These are phyloP conservation scores for Microctonus brassicae DNA, from an alignment of 2,888 invertebrate species.

Conservation along the genomic window DNA sequence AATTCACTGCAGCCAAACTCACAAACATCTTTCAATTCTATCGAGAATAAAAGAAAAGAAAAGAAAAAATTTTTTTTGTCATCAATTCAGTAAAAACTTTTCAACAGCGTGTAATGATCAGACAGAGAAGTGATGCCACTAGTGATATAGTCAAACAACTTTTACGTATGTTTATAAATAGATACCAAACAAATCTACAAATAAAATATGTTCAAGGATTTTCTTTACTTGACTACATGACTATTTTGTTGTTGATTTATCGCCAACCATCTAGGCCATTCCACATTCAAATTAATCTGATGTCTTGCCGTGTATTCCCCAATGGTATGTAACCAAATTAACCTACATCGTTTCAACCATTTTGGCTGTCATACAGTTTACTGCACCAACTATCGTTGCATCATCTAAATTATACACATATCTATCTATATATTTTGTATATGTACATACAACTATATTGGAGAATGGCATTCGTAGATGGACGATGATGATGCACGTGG, in stretches of 20 bases:
- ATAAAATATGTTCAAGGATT: not conserved
- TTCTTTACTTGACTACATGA: not conserved
- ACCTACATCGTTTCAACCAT: conserved; percentile 15
- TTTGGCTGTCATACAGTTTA: conserved; percentile 27
- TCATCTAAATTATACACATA: not conserved
- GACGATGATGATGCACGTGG: not conserved
- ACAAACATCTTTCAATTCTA: conserved; percentile 13
- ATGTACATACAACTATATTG: not conserved
- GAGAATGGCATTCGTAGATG: not conserved
- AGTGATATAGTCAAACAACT: not conserved
- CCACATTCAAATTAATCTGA: conserved; percentile 14
- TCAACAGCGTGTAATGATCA: not conserved
- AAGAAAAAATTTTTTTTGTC: not conserved
- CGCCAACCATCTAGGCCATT: conserved; percentile 5
- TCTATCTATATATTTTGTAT: not conserved
- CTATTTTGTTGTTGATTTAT: conserved; percentile 5
- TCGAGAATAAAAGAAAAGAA: not conserved
- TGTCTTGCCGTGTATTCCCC: conserved; percentile 21
- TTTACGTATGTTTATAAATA: no score
- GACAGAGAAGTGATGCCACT: not conserved
- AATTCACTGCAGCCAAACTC: conserved; percentile 2
- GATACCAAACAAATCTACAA: no score
- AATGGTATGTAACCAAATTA: conserved; percentile 28
- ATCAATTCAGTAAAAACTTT: not conserved
- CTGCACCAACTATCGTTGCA: conserved; percentile 9